phyloP scores from a whole-genome alignment of 2,113 vertebrate species.

The Gadus chalcogrammus region DNA sequence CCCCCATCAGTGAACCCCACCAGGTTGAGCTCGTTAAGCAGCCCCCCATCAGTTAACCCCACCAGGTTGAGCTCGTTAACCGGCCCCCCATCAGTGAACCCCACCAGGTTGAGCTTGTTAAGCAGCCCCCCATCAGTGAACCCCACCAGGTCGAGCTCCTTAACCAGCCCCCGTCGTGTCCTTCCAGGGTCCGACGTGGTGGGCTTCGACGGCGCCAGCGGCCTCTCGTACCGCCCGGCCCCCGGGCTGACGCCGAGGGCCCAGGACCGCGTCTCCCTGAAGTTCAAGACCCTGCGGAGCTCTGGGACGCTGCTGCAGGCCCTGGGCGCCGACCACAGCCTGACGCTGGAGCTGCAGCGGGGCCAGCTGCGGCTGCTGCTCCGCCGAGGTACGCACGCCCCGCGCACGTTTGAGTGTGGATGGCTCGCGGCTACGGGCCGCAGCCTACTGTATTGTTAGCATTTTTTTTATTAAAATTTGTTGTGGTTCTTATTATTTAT shows the following conservation, averaged over 20 bases:
- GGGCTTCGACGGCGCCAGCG: conserved; percentile 31
- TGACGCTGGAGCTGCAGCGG: conserved; percentile 54
- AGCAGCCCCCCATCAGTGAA: no score
- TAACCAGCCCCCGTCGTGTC: neutral
- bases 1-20: no score
- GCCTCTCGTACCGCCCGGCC: conserved; percentile 40
- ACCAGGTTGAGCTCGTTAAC: no score
- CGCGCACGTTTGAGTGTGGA: no score
- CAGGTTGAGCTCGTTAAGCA: no score
- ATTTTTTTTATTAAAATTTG: no score
- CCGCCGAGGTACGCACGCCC: conserved; percentile 29
- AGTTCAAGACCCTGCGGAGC: conserved; percentile 61
- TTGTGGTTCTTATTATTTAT: no score
- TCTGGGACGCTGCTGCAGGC: conserved; percentile 51
- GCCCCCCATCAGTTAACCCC: no score
- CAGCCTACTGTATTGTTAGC: no score
- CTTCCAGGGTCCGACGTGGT: conserved; percentile 51
- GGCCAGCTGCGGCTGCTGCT: conserved; percentile 47
- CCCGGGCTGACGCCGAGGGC: neutral
- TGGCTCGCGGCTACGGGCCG: no score
- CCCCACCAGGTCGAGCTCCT: neutral
- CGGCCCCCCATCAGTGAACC: no score
- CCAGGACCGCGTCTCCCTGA: conserved; percentile 43
- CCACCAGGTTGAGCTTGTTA: no score
- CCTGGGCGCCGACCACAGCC: conserved; percentile 31